Evolutionary conservation across 2,888 invertebrate species (phyloP), one percentile per base, ranked within the genome.

Genomic region (Lithophane socia): DNA sequence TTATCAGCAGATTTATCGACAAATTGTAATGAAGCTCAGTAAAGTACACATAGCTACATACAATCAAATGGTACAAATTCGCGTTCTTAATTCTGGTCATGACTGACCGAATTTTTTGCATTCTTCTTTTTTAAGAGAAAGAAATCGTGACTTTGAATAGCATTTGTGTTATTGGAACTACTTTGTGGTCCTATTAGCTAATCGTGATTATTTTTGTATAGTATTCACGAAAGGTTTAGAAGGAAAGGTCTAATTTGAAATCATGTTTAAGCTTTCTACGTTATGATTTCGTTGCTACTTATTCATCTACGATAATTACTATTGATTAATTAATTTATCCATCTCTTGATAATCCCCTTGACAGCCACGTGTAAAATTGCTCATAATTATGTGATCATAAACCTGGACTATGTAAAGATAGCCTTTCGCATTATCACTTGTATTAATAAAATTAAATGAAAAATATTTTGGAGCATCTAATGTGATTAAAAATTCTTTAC

Each of bases 91-190:
- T 85, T 83, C 69, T 8, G 12, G 56, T 74, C 75, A 74, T 74
- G 84, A 81, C 37, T 75, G 77, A 76, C 75, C 80, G 74, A 83
- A 76, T 75, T 82, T 42, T 58, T 24, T 0, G 12, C 67, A 82
- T 73, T 73, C 68, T 82, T 24, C 21, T 47, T 73, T 64, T 47
- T 24, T 44, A 16, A 64, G 58, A 63, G 47, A 80, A 72, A 69
- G 18, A 60, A 73, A 73, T 65, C 60, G 49, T 65, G 63, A 7
- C 56, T 49, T 76, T 63, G 44, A 61, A 61, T 24, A 42, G 47
- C 18, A 42, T 75, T 65, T 60, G 7, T 1, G 4, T 47, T 66
- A 37, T 52, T 73, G 3, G 3, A n/a, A 47, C 2, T 37, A 52
- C 8, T 42, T 56, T 8, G 10, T 10, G 52, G 13, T 60, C 0